These are phyloP conservation scores for Andrena dorsata DNA, from an alignment of 2,888 invertebrate genomes.

Conservation along the genomic window DNA sequence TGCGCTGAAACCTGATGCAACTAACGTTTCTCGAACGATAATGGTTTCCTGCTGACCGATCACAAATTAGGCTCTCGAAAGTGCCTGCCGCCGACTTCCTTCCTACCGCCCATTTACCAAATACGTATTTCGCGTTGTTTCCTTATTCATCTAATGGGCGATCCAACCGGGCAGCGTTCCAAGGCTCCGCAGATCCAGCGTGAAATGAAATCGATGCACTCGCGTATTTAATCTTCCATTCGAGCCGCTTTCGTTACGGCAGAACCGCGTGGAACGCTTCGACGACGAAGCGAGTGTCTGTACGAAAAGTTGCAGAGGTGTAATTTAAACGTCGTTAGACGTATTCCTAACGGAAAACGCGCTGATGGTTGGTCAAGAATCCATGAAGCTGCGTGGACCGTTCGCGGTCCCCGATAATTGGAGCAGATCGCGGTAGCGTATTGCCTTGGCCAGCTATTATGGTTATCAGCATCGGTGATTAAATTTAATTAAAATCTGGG, in stretches of 20 bases:
- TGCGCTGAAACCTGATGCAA: slow-evolving; percentile 49
- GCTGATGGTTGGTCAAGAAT: slow-evolving; percentile 3
- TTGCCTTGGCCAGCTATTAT: slow-evolving; percentile 1
- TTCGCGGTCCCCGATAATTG: slow-evolving; percentile 13
- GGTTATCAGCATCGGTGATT: slow-evolving; percentile 29
- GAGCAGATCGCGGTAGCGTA: slow-evolving; percentile 21
- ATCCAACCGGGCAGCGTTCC: background rate
- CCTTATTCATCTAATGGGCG: background rate
- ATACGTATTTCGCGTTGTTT: slow-evolving; percentile 26
- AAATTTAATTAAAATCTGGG: slow-evolving; percentile 26
- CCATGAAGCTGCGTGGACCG: slow-evolving; percentile 2
- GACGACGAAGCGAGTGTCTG: background rate
- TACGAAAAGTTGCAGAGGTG: background rate
- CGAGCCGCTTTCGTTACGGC: background rate
- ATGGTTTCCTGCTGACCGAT: slow-evolving; percentile 57
- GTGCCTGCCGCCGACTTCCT: slow-evolving; percentile 41
- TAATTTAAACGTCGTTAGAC: background rate
- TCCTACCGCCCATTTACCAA: slow-evolving; percentile 34
- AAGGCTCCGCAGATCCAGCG: background rate
- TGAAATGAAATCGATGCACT: background rate
- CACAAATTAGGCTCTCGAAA: slow-evolving; percentile 48
- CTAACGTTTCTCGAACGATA: slow-evolving; percentile 52
- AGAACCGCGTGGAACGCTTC: background rate
- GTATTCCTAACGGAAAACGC: slow-evolving; percentile 1
- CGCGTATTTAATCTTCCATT: background rate